These are phyloP conservation scores for Cheilosia pagana DNA, from an alignment of 2,888 invertebrate genomes.

Conservation along the genomic window DNA sequence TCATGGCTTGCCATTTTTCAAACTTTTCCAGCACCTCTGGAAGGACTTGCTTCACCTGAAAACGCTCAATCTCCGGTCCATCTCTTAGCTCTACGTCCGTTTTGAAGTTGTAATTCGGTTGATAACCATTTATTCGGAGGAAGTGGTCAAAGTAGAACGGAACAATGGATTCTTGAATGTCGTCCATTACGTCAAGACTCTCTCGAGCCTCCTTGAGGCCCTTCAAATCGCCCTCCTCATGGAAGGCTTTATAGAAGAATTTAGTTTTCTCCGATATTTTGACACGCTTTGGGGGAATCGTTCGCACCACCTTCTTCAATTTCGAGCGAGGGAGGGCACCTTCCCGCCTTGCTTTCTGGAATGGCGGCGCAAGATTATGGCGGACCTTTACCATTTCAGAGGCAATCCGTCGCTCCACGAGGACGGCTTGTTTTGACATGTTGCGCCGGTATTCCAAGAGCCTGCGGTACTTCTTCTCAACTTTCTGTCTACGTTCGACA, in stretches of 20 bases:
- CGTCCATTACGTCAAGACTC: slow-evolving; percentile 78
- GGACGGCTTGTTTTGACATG: slow-evolving; percentile 80
- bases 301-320: slow-evolving; percentile 77
- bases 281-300: neutral
- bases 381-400: slow-evolving; percentile 80
- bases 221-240: slow-evolving; percentile 77
- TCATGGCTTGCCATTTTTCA: slow-evolving; percentile 78
- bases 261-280: slow-evolving; percentile 79
- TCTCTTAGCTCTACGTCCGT: slow-evolving; percentile 81
- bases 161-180: slow-evolving; percentile 80
- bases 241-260: slow-evolving; percentile 81
- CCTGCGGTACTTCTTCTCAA: slow-evolving; percentile 79
- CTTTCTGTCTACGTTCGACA: slow-evolving; percentile 69
- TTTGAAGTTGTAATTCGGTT: slow-evolving; percentile 82
- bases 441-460: slow-evolving; percentile 77
- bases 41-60: slow-evolving; percentile 76
- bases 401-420: slow-evolving; percentile 80
- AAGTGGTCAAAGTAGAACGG: slow-evolving; percentile 83
- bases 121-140: slow-evolving; percentile 81
- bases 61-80: slow-evolving; percentile 79
- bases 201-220: slow-evolving; percentile 76
- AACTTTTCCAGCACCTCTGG: slow-evolving; percentile 78
- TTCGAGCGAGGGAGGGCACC: slow-evolving; percentile 78
- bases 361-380: slow-evolving; percentile 80
- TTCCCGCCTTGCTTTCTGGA: slow-evolving; percentile 77